Base-by-base conservation (phyloP, 2,113 vertebrate species). In the human (Homo sapiens) region DNA sequence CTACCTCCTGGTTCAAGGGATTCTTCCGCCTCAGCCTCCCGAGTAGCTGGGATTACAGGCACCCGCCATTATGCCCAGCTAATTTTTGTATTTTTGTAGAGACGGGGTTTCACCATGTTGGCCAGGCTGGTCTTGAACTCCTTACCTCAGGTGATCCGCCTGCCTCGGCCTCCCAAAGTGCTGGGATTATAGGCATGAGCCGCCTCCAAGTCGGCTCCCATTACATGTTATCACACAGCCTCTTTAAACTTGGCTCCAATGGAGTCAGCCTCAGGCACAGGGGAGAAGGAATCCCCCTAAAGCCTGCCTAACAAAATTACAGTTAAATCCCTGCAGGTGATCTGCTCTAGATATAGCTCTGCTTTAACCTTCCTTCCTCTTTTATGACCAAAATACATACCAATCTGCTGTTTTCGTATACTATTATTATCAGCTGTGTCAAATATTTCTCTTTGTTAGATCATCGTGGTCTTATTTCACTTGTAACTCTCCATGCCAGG, bases 221-320 rank as follows among this genome's bases (percentile, higher is more conserved):
- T 16, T n/a, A 6, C 32, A 61, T n/a, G 32, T 72, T 50, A 35
- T 48, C 14, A 64, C n/a, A 68, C 3, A 52, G 40, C 20, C 22
- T 50, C 35, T 45, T 50, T 59, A 70, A 48, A 20, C 8, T n/a
- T 73, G 38, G 40, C 12, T 64, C 3, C 30, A 59, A 0, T 23
- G 11, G 14, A 43, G 5, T 61, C 8, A 30, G 6, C 2, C 14
- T 30, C 20, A 61, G 13, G 18, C 14, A 8, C 10, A 22, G 5
- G 1, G 30, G 27, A 43, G 25, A 80, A 76, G 25, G 43, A 59
- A 79, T 18, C 8, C 12, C 1, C 3, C 32, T 70, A 38, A 61
- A 61, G 0, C 1, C 6, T 61, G 20, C 2, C 5, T 18, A 6
- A 0, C 14, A 70, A 35, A 32, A 70, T 27, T 52, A 23, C n/a